Percentiles rank a stretch among this genome's conserved stretches.
Evolutionary conservation across 1,140 invertebrate species (phyloP).

Genomic region (Solen grandis): DNA sequence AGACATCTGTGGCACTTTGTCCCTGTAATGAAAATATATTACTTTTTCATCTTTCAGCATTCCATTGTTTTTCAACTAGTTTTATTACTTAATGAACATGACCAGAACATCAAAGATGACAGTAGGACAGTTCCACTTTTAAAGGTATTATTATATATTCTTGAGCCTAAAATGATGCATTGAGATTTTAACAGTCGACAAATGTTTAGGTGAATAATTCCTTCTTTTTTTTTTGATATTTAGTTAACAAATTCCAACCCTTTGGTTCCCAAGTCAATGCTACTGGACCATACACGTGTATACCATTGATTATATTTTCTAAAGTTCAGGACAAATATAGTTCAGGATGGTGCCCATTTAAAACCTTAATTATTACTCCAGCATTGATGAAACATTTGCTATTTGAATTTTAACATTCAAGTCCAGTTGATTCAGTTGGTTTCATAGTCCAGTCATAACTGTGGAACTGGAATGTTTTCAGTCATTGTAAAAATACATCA

Average conservation of each 20-base stretch:
- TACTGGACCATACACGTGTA: neutral
- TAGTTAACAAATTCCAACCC: slow-evolving; percentile 2
- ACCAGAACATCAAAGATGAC: neutral
- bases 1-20: neutral
- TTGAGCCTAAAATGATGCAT: too few species aligned
- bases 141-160: neutral
- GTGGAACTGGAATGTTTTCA: neutral
- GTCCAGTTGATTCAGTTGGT: too few species aligned
- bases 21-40: neutral
- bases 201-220: neutral
- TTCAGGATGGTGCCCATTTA: too few species aligned
- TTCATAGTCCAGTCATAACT: neutral
- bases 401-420: too few species aligned
- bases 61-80: slow-evolving; percentile 43
- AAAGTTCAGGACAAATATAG: too few species aligned
- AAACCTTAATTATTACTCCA: too few species aligned
- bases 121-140: neutral
- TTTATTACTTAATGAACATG: slow-evolving; percentile 13
- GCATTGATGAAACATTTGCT: too few species aligned
- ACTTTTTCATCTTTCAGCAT: slow-evolving; percentile 18
- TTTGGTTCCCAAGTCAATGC: neutral
- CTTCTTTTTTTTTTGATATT: neutral
- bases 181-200: neutral
- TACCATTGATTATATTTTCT: too few species aligned
- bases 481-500: neutral